A percentile compares a stretch with the other conserved stretches of the same genome.
These are phyloP conservation scores for Seira ritae DNA, from an alignment of 2,888 invertebrate species.

Conservation along the genomic window DNA sequence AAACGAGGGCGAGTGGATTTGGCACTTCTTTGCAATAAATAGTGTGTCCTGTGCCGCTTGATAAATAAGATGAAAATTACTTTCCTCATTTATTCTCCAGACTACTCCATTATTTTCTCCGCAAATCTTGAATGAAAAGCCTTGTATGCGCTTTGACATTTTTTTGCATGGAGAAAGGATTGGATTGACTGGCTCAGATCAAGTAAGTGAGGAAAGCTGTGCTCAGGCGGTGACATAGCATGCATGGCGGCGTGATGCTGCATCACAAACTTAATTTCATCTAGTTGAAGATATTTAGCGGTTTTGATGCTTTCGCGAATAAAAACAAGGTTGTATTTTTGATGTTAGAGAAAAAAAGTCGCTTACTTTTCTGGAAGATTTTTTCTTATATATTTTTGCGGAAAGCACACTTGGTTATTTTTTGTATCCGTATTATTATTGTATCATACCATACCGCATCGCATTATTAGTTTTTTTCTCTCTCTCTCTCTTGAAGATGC, in stretches of 20 bases:
- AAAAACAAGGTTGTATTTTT: constrained; percentile 11
- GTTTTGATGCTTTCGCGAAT: not conserved
- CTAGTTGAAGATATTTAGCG: not conserved
- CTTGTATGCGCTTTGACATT: constrained; percentile 6
- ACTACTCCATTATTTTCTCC: constrained; percentile 12
- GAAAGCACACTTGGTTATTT: not conserved
- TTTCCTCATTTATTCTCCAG: constrained; percentile 39
- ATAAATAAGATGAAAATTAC: constrained; percentile 32
- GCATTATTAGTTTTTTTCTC: constrained; percentile 27
- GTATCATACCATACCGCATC: too few relatives aligned
- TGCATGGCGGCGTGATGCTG: too few relatives aligned
- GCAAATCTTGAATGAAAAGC: not conserved
- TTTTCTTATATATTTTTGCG: not conserved
- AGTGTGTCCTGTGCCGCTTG: not conserved
- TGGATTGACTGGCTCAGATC: not conserved
- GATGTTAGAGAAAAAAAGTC: not conserved
- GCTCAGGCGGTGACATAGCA: not conserved
- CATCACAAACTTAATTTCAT: not conserved
- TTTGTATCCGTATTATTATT: constrained; percentile 1
- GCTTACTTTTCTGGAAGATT: not conserved
- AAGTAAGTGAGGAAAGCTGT: too few relatives aligned
- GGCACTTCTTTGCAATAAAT: constrained; percentile 45
- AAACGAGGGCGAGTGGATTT: constrained; percentile 45
- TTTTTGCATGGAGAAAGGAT: not conserved
- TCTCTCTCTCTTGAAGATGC: not conserved